Conservation (phyloP, 2,113 vertebrate genomes). For the Rhegmatorhina hoffmannsi region DNA sequence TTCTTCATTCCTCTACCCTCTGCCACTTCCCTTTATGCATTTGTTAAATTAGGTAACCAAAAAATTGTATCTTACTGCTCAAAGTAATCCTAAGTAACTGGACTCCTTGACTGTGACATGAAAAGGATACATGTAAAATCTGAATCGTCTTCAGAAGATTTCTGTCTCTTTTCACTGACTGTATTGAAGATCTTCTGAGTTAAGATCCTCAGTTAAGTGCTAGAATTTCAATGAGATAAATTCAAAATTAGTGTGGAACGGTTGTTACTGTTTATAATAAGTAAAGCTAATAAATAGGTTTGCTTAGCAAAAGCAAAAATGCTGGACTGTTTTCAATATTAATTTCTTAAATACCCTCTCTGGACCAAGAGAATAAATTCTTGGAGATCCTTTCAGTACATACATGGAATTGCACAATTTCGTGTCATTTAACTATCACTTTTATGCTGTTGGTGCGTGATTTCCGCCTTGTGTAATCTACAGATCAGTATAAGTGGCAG, state of each 20-base stretch:
- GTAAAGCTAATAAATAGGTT: background rate
- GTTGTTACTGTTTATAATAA: background rate
- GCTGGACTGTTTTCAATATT: background rate
- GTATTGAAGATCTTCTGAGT: background rate
- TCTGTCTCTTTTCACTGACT: background rate
- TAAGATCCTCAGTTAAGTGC: background rate
- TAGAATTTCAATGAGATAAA: background rate
- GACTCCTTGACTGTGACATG: background rate
- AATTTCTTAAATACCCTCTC: background rate
- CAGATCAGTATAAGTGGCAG: background rate
- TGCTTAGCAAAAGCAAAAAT: background rate
- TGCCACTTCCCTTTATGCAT: background rate
- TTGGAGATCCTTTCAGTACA: background rate
- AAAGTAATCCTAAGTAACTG: background rate
- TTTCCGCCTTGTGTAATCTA: background rate
- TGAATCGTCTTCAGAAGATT: background rate
- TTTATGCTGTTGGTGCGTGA: background rate
- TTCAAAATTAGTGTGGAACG: background rate
- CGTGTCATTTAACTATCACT: background rate
- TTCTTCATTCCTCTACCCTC: background rate
- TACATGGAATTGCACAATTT: background rate
- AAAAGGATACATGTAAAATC: accelerated
- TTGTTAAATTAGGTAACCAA: background rate
- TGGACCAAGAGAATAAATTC: background rate
- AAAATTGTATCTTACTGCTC: background rate